Percentiles rank a stretch among this genome's conserved stretches.
Conservation (phyloP, 2,888 invertebrate genomes). For the Carcina quercana region DNA sequence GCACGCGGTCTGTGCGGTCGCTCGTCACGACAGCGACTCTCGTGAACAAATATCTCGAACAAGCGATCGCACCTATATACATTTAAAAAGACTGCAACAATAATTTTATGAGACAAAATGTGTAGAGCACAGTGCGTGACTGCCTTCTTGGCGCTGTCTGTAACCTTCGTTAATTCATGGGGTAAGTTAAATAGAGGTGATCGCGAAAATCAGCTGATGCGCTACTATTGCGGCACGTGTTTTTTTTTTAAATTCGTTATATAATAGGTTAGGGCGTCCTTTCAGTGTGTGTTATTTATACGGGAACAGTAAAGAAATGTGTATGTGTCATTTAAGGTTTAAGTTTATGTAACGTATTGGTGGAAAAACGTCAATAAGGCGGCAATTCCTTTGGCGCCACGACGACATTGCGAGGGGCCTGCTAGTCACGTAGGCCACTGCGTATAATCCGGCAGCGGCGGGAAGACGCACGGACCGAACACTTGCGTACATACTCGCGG, state of each 20-base stretch:
- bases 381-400: constrained; percentile 64
- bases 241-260: constrained; percentile 48
- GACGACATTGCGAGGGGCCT: constrained; percentile 64
- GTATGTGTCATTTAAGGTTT: not conserved
- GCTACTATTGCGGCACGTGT: constrained; percentile 49
- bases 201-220: constrained; percentile 55
- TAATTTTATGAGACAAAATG: constrained; percentile 64
- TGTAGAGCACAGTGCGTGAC: constrained; percentile 48
- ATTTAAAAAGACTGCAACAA: constrained; percentile 35
- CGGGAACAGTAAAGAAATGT: constrained; percentile 1
- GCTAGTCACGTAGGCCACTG: constrained; percentile 72
- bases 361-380: constrained; percentile 48
- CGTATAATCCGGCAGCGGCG: constrained; percentile 41
- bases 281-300: not conserved
- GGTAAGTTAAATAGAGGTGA: too few species aligned
- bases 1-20: constrained; percentile 47
- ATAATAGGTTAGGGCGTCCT: constrained; percentile 34
- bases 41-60: constrained; percentile 51
- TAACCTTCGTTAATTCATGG: constrained; percentile 50
- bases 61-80: constrained; percentile 42
- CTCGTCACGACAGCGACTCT: constrained; percentile 33
- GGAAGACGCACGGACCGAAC: constrained; percentile 17
- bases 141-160: constrained; percentile 36
- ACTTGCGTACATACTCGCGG: not conserved
- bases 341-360: constrained; percentile 17